Base-by-base conservation (phyloP, 2,113 vertebrate species). In the Thymallus thymallus region DNA sequence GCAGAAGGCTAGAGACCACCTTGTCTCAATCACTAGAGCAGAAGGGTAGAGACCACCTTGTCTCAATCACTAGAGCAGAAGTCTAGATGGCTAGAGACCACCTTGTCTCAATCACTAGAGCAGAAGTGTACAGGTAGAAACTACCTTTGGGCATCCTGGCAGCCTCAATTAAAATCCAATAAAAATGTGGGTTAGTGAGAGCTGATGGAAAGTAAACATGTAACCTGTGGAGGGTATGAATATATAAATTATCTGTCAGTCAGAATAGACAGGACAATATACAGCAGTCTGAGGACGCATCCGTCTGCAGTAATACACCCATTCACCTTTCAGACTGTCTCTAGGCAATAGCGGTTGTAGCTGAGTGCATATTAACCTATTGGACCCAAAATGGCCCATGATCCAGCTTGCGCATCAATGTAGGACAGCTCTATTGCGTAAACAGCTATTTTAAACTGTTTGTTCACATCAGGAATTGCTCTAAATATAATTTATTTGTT, bases 161-260 rank as follows among this genome's bases (percentile, higher is more conserved):
- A 74, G 75, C 76, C 16, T 85, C 80, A 80, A 61, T 71, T 69
- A 82, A 70, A 79, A 86, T 78, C 82, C 72, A 75, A 78, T 85
- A 85, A 73, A 80, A 84, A 89, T 79, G 74, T 86, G 74, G 74
- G 82, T 85, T 81, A 87, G 73, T 63, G 41, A 45, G 48, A 26
- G 22, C 20, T 84, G 73, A 90, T 82, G 77, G 79, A 82, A 77
- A 82, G 76, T 75, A 65, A 69, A 80, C 63, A 51, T 78, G 67
- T 12, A 51, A 68, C 66, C 68, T 78, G 58, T 67, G 69, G 51
- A 51, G 68, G 51, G 56, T 18, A 63, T 69, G 78, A 75, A 82
- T 71, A 72, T 41, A 41, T 69, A 26, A 79, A 76, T 61, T 3
- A 48, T 62, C 10, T 68, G 0, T 6, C 23, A 18, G 20, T 12